Evolutionary conservation across 2,113 vertebrate species (phyloP), one percentile per base, ranked within the genome.

Genomic region (Onychorhynchus coronatus): DNA sequence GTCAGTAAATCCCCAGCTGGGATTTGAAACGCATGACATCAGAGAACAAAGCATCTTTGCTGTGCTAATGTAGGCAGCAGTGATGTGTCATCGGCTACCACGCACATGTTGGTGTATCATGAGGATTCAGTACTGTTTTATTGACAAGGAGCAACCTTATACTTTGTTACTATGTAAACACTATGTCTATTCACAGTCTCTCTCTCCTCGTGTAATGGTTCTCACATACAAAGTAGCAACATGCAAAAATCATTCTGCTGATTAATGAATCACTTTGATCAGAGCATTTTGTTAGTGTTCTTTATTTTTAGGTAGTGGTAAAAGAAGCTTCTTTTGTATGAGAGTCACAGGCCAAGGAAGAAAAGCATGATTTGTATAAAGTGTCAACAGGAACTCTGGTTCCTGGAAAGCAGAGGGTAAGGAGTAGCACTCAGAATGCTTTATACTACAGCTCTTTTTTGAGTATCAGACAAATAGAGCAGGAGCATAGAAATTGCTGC

Each of bases 161-260:
- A 97, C 97, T 97, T 96, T 97, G 97, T 97, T 98, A 67, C 94
- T 93, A 56, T 93, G 92, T 91, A 97, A 96, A 98, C 98, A 98
- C 92, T 98, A 42, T 52, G 33, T 87, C 95, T 97, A 98, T 98
- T 98, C 97, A 98, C 76, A 37, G 70, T 20, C 65, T 88, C 92
- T 88, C 92, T 81, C 94, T 96, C 92, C 88, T 85, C 89, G 66
- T 91, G 85, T 88, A 96, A 95, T 95, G 91, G 83, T 96, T 97
- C 97, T 96, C 93, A 94, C 83, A 97, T 96, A 94, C 78, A 94
- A 93, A 97, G 86, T 81, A 96, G 96, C 92, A 97, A 97, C 95
- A 95, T 56, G 90, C 83, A 96, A 97, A 97, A 97, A 42, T 95
- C 86, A 41, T 97, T 94, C 91, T 93, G 70, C 27, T 12, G 63